These are phyloP conservation scores for Itoplectis maculator DNA, from an alignment of 2,888 invertebrate species.

Conservation along the genomic window DNA sequence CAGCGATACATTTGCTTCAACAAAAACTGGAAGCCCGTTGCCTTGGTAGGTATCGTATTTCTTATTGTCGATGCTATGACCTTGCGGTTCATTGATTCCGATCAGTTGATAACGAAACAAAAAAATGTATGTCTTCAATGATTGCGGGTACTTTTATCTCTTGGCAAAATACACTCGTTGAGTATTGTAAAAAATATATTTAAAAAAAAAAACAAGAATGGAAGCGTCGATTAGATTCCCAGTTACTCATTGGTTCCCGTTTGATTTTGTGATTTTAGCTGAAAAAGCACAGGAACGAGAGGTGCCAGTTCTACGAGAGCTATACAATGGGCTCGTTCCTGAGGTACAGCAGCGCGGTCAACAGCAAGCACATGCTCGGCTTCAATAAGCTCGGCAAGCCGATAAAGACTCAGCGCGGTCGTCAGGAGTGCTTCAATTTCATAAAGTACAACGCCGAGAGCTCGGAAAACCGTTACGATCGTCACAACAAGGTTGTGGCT, in stretches of 20 bases:
- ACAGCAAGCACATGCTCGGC: conserved; percentile 87
- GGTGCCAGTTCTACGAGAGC: conserved; percentile 88
- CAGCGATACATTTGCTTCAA: conserved; percentile 92
- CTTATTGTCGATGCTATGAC: too few species aligned
- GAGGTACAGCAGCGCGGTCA: conserved; percentile 87
- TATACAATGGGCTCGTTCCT: conserved; percentile 86
- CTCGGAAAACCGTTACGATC: conserved; percentile 87
- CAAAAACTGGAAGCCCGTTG: conserved; percentile 89
- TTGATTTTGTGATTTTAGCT: conserved; percentile 85
- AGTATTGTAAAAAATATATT: not conserved
- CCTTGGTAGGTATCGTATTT: conserved; percentile 86
- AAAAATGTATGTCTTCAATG: not conserved
- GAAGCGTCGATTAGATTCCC: not conserved
- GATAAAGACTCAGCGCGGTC: conserved; percentile 84
- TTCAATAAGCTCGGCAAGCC: conserved; percentile 88
- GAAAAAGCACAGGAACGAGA: conserved; percentile 87
- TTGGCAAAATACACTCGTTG: not conserved
- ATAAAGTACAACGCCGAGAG: conserved; percentile 88
- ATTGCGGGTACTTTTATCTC: not conserved
- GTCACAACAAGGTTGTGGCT: conserved; percentile 87
- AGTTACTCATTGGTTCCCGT: conserved; percentile 17
- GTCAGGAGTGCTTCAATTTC: conserved; percentile 88
- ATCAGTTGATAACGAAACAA: not conserved
- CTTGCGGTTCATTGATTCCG: not conserved
- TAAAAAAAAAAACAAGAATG: conserved; percentile 6